Evolutionary conservation across 2,797 vertebrate species (phyloP).

Genomic region (Acomys russatus): DNA sequence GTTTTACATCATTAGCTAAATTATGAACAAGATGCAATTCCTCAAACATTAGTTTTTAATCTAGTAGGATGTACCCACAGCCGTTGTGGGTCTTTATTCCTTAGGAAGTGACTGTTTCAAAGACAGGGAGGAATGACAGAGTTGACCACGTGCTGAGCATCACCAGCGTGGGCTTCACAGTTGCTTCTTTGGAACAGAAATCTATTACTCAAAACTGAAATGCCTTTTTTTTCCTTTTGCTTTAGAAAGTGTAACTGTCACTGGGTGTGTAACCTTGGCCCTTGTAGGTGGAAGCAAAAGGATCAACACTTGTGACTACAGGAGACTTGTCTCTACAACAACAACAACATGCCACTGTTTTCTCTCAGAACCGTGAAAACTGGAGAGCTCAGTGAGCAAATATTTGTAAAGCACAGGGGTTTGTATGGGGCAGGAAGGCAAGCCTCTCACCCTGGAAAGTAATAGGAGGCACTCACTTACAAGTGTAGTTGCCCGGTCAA

Average conservation of each 20-base stretch:
- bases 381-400: slow-evolving; percentile 33
- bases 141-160: not conserved
- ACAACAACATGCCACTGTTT: not conserved
- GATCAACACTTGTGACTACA: not conserved
- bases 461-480: not conserved
- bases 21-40: slow-evolving; percentile 52
- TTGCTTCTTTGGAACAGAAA: slow-evolving; percentile 24
- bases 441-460: slow-evolving; percentile 35
- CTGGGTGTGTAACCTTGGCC: not conserved
- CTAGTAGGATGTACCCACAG: not conserved
- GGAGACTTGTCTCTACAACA: not conserved
- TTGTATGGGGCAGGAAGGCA: not conserved
- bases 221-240: not conserved
- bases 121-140: not conserved
- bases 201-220: not conserved
- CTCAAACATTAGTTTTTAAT: slow-evolving; percentile 32
- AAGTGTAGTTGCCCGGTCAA: not conserved
- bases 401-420: not conserved
- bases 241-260: not conserved
- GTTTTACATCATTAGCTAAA: not conserved
- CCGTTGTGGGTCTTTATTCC: not conserved
- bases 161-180: not conserved
- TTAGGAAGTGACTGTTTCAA: slow-evolving; percentile 30
- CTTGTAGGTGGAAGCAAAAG: not conserved
- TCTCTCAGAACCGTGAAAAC: not conserved